Evolutionary conservation across 1,140 invertebrate genomes (phyloP).

Genomic region (Radopholus similis): DNA sequence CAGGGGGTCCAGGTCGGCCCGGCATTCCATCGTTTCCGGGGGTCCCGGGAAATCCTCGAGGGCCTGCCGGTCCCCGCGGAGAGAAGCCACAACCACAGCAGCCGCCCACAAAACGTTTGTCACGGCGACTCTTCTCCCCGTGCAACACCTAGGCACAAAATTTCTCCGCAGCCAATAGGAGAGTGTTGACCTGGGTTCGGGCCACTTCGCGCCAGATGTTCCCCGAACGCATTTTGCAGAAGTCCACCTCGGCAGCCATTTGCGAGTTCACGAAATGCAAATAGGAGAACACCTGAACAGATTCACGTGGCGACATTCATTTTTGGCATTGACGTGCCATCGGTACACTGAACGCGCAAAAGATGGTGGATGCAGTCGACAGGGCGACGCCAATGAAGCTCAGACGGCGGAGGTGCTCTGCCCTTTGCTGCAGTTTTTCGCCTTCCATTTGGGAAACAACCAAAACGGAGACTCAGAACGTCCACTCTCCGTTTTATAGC

Average conservation of each 20-base stretch:
- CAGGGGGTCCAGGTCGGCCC: not conserved
- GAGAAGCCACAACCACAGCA: slow-evolving; percentile 15
- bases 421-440: slow-evolving; percentile 18
- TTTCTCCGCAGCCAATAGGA: not conserved
- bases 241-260: slow-evolving; percentile 39
- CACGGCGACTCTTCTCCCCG: not conserved
- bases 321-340: slow-evolving; percentile 43
- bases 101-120: not conserved
- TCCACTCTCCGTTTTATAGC: too few relatives aligned
- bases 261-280: slow-evolving; percentile 36
- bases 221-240: slow-evolving; percentile 36
- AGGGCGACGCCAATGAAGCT: slow-evolving; percentile 43
- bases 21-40: slow-evolving; percentile 5
- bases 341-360: slow-evolving; percentile 54
- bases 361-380: slow-evolving; percentile 49
- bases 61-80: not conserved
- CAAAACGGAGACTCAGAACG: too few relatives aligned
- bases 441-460: too few relatives aligned
- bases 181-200: slow-evolving; percentile 31
- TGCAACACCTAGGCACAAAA: not conserved
- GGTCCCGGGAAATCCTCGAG: not conserved
- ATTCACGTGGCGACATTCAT: not conserved
- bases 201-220: slow-evolving; percentile 46
- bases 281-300: slow-evolving; percentile 51
- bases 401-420: slow-evolving; percentile 26